phyloP scores from a whole-genome alignment of 2,113 vertebrate genomes.

The Urocynchramus pylzowi region DNA sequence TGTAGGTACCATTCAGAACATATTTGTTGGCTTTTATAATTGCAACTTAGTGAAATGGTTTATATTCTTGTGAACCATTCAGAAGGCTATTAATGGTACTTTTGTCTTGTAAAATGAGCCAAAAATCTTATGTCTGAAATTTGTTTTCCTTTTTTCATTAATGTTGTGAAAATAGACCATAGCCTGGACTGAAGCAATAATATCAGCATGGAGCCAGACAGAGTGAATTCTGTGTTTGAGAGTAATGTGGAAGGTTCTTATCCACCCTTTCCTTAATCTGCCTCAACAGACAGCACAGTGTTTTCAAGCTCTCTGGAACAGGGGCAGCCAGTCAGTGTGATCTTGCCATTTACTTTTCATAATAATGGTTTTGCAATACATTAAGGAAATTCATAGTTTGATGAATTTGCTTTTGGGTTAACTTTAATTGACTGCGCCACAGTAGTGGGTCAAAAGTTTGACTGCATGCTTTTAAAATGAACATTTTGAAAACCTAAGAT shows the following conservation, averaged over 20 bases:
- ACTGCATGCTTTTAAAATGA: neutral
- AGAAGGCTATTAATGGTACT: neutral
- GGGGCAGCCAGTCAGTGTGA: slow-evolving; percentile 28
- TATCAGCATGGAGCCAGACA: slow-evolving; percentile 18
- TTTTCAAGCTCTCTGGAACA: slow-evolving; percentile 4
- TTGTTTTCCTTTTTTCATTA: neutral
- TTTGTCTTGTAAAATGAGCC: neutral
- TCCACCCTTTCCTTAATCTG: slow-evolving; percentile 37
- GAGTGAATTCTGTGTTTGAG: slow-evolving; percentile 36
- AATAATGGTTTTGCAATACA: neutral
- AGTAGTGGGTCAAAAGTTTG: slow-evolving; percentile 38
- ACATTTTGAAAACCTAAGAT: neutral
- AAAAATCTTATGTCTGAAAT: neutral
- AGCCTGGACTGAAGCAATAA: neutral
- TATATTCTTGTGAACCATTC: neutral
- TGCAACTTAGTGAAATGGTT: neutral
- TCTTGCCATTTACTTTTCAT: slow-evolving; percentile 36
- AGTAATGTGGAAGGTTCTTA: slow-evolving; percentile 25
- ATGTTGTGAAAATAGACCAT: neutral
- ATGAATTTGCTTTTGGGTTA: slow-evolving; percentile 22
- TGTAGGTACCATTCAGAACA: neutral
- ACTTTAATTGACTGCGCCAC: slow-evolving; percentile 36
- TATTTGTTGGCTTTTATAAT: neutral
- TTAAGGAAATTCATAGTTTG: neutral
- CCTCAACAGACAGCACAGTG: neutral